Conservation (phyloP, 2,113 vertebrate species). For the Bettongia penicillata region DNA sequence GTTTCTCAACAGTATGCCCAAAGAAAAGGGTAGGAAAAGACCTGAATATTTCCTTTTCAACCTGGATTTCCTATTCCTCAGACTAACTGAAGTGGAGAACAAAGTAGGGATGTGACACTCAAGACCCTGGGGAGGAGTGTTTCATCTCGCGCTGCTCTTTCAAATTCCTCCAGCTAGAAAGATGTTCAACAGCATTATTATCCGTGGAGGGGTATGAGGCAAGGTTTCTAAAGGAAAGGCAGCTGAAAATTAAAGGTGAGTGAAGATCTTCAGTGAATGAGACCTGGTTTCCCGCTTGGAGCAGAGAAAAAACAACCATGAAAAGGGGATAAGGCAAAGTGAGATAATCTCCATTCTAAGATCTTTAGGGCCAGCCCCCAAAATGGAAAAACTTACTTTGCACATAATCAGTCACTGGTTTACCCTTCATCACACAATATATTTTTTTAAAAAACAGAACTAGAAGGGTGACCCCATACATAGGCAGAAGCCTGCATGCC, state of each 20-base stretch:
- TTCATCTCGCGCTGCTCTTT: slow-evolving; percentile 67
- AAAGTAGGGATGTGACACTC: slow-evolving; percentile 4
- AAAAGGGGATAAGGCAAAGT: slow-evolving; percentile 17
- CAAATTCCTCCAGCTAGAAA: slow-evolving; percentile 61
- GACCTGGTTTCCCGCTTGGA: slow-evolving; percentile 13
- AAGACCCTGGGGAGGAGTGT: slow-evolving; percentile 50
- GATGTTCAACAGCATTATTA: slow-evolving; percentile 53
- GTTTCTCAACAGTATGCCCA: slow-evolving; percentile 73
- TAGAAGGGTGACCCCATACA: slow-evolving; percentile 5
- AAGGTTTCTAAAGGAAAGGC: slow-evolving; percentile 34
- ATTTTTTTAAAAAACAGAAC: background rate
- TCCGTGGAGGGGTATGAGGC: slow-evolving; percentile 53
- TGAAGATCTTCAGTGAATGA: slow-evolving; percentile 46
- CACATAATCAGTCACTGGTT: background rate
- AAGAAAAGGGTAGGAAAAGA: slow-evolving; percentile 70
- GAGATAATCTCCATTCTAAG: background rate
- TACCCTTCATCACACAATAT: background rate
- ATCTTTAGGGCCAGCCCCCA: background rate
- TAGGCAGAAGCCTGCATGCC: background rate
- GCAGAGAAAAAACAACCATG: background rate
- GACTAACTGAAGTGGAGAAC: slow-evolving; percentile 58
- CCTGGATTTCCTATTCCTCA: slow-evolving; percentile 68
- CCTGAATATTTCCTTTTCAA: slow-evolving; percentile 71
- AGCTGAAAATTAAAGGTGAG: slow-evolving; percentile 4
- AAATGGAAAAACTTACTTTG: background rate